Conservation (phyloP, 2,797 vertebrate genomes). For the Ctenopoma multispine region DNA sequence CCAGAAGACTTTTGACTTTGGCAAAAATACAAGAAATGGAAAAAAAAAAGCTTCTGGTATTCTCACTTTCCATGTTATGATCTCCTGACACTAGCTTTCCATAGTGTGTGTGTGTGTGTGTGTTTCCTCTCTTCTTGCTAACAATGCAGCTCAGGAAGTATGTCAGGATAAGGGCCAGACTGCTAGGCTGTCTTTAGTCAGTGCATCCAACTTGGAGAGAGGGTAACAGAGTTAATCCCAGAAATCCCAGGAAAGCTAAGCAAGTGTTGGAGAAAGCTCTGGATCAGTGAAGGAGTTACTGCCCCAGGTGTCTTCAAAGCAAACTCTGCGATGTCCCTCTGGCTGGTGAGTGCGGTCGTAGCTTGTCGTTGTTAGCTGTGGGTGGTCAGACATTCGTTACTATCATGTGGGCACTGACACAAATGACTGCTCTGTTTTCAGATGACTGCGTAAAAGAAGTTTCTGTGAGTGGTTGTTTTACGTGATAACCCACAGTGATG, state of each 20-base stretch:
- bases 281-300: slow-evolving; percentile 63
- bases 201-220: slow-evolving; percentile 60
- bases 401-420: slow-evolving; percentile 10
- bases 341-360: slow-evolving; percentile 81
- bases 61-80: slow-evolving; percentile 71
- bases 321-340: slow-evolving; percentile 80
- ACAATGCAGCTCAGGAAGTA: slow-evolving; percentile 87
- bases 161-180: slow-evolving; percentile 85
- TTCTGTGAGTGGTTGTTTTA: no score
- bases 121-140: slow-evolving; percentile 78
- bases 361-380: slow-evolving; percentile 41
- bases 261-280: slow-evolving; percentile 49
- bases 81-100: slow-evolving; percentile 71
- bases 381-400: slow-evolving; percentile 49
- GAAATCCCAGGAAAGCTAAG: slow-evolving; percentile 53
- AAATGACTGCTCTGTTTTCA: not conserved
- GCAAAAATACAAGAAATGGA: slow-evolving; percentile 45
- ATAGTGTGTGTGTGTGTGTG: slow-evolving; percentile 49
- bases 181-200: slow-evolving; percentile 67
- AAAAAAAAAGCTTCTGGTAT: slow-evolving; percentile 56
- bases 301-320: slow-evolving; percentile 62
- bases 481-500: no score
- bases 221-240: slow-evolving; percentile 56
- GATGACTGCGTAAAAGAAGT: not conserved
- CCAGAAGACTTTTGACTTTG: slow-evolving; percentile 62